Conservation (phyloP, 2,113 vertebrate species). For the Megatriorchis doriae region DNA sequence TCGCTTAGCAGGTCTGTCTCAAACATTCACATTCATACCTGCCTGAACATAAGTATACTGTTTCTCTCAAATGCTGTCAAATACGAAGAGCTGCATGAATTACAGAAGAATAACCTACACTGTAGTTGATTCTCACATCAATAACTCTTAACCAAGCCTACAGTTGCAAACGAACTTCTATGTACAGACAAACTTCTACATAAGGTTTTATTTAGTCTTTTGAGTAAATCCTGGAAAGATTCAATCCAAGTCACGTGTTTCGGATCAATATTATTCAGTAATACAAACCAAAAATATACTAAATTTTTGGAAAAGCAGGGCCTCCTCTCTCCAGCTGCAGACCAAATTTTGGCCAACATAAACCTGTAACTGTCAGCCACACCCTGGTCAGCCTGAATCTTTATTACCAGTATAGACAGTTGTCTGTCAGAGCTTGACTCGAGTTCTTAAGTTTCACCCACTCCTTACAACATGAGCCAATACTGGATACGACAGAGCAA, state of each 20-base stretch:
- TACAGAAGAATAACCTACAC: background rate
- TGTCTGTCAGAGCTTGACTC: background rate
- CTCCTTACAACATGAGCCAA: background rate
- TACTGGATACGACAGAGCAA: background rate
- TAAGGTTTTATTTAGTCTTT: background rate
- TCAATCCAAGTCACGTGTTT: background rate
- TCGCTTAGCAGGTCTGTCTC: background rate
- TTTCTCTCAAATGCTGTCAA: background rate
- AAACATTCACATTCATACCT: background rate
- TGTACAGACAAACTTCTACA: background rate
- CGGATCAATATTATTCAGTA: background rate
- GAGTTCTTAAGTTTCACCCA: background rate
- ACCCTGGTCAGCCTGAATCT: background rate
- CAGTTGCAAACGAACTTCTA: background rate
- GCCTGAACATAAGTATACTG: background rate
- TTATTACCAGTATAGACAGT: fast-evolving
- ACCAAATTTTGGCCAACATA: background rate
- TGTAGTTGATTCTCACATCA: background rate
- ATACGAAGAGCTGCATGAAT: background rate
- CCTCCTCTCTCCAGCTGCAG: background rate
- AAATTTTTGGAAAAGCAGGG: background rate
- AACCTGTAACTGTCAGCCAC: background rate
- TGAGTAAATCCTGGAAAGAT: background rate
- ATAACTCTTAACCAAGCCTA: background rate
- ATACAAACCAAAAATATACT: background rate